Percentiles rank a stretch among this genome's conserved stretches.
Conservation (phyloP, 2,888 invertebrate species). For the Aleiodes alternator region DNA sequence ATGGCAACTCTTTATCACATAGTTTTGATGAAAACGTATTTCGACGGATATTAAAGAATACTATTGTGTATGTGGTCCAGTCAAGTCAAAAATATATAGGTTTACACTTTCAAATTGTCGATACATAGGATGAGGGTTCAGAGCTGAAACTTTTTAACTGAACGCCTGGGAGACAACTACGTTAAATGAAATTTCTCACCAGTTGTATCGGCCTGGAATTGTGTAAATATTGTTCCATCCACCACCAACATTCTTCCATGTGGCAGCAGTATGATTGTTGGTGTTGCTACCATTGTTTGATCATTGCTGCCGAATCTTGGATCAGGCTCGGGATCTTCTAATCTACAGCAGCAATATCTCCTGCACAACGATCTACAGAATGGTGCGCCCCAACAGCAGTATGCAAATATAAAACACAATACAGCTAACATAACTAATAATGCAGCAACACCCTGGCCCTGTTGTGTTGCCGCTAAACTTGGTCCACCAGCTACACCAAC, state of each 20-base stretch:
- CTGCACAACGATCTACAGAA: constrained; percentile 77
- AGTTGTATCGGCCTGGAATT: constrained; percentile 74
- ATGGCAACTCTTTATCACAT: too few species aligned
- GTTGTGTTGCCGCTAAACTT: constrained; percentile 69
- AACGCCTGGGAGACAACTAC: too few species aligned
- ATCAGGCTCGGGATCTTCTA: constrained; percentile 74
- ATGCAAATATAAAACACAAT: constrained; percentile 77
- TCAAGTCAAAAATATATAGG: too few species aligned
- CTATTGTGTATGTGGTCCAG: too few species aligned
- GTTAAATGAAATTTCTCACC: constrained; percentile 59
- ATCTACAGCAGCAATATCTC: constrained; percentile 74
- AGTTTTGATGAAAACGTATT: too few species aligned
- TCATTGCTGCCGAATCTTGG: constrained; percentile 66
- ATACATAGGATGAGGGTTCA: too few species aligned
- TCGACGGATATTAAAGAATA: too few species aligned
- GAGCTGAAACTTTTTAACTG: constrained; percentile 56
- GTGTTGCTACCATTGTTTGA: constrained; percentile 75
- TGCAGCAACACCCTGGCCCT: constrained; percentile 76
- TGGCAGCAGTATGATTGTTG: constrained; percentile 78
- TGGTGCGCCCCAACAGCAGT: constrained; percentile 79
- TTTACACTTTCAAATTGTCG: too few species aligned
- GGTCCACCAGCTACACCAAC: constrained; percentile 67
- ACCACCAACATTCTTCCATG: constrained; percentile 79
- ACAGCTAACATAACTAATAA: constrained; percentile 79
- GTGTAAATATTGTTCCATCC: constrained; percentile 77